phyloP scores from a whole-genome alignment of 2,797 vertebrate genomes.

The Rhadinocentrus ornatus region DNA sequence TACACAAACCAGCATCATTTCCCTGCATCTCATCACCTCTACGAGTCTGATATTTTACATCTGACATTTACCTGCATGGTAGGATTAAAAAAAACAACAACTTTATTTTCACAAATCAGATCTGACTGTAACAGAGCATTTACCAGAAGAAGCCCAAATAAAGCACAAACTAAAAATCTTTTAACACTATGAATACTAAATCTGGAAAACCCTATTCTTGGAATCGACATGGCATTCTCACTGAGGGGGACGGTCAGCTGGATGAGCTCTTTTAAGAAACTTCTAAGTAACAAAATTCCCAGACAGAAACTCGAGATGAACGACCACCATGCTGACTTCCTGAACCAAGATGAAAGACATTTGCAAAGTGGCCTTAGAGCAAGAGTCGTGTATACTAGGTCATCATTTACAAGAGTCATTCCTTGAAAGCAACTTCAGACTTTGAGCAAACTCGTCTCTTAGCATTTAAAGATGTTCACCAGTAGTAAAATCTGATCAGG shows the following conservation, averaged over 20 bases:
- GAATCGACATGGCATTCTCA: slow-evolving; percentile 23
- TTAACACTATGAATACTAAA: slow-evolving; percentile 28
- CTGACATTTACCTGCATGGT: too few relatives aligned
- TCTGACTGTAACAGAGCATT: not conserved
- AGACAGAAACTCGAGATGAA: too few relatives aligned
- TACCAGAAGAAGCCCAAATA: slow-evolving; percentile 6
- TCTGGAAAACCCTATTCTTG: slow-evolving; percentile 35
- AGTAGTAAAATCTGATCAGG: not conserved
- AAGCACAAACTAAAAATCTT: slow-evolving; percentile 38
- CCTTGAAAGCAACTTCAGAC: not conserved
- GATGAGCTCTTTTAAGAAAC: slow-evolving; percentile 49
- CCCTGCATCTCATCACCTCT: not conserved
- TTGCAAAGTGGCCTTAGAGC: not conserved
- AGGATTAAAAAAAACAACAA: too few relatives aligned
- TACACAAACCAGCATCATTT: not conserved
- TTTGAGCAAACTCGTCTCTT: not conserved
- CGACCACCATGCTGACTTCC: slow-evolving; percentile 1
- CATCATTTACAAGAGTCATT: not conserved
- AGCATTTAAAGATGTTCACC: not conserved
- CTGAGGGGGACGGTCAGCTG: slow-evolving; percentile 24
- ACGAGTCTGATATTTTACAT: not conserved
- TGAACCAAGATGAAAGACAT: not conserved
- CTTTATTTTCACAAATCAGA: not conserved
- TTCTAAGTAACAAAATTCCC: slow-evolving; percentile 35
- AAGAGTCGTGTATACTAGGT: too few relatives aligned